Evolutionary conservation across 2,797 vertebrate genomes (phyloP), one percentile per base, ranked within the genome.

Genomic region (Salmo trutta): DNA sequence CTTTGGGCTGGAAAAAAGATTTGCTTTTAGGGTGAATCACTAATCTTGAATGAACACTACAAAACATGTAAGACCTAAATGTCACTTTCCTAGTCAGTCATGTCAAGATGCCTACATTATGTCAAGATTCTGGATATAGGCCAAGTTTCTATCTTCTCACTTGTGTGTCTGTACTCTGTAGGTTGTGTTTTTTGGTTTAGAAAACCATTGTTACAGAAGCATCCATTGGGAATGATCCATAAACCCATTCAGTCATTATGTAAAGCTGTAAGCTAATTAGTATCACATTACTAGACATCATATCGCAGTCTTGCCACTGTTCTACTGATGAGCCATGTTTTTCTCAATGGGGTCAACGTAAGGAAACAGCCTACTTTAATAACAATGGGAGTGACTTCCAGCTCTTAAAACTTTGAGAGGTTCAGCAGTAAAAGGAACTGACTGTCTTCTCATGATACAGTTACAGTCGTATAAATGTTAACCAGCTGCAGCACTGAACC

Each of bases 1-100:
- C 67, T 53, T 65, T 59, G 67, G 82, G 82, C 73, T 82, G 81
- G 83, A 79, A 78, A 75, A 81, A 76, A 85, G 69, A 88, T 87
- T 86, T 84, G 79, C 77, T 90, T 41, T 14, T 54, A 85, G 81
- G 80, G 70, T 4, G 16, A 80, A 73, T 67, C 75, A 79, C 77
- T 71, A 75, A 54, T 76, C 77, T 85, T 82, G 83, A 76, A 77
- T 81, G 51, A 74, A 59, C 12, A 4, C 47, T 27, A 77, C 79
- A 80, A 87, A 88, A 82, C 75, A 79, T 78, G 66, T 65, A 70
- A 64, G 80, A 79, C 19, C 74, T 66, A n/a, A 71, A 84, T 77
- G 74, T 76, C 70, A 66, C 52, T 4, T 41, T 16, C 31, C 31
- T 62, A 36, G 33, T 71, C 70, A 52, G 70, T 52, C 8, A 24